Evolutionary conservation across 2,888 invertebrate species (phyloP).

Genomic region (Cataglyphis cursor): DNA sequence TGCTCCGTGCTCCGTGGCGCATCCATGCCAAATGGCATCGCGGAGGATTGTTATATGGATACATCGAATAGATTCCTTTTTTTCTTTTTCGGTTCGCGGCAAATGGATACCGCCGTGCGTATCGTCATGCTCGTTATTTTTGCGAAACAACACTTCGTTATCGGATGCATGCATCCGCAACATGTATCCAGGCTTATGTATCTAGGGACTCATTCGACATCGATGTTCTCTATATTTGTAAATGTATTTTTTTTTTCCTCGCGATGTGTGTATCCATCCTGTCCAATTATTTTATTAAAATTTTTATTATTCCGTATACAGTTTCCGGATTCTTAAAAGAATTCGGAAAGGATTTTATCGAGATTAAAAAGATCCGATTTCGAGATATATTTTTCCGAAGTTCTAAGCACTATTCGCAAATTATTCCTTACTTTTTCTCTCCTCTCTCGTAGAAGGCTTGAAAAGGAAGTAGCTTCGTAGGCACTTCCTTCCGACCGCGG

Average conservation of each 20-base stretch:
- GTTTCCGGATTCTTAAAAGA: neutral
- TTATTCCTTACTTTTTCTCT: constrained; percentile 14
- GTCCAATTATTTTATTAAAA: neutral
- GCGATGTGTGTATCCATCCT: too few species aligned
- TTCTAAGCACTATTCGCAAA: constrained; percentile 1
- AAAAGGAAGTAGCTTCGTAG: constrained; percentile 39
- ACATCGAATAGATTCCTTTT: constrained; percentile 8
- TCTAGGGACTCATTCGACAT: constrained; percentile 10
- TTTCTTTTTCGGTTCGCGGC: neutral
- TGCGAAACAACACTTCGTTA: constrained; percentile 48
- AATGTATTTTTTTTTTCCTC: constrained; percentile 6
- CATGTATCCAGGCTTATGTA: neutral
- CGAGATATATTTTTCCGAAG: constrained; percentile 10
- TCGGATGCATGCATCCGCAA: constrained; percentile 29
- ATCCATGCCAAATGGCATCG: constrained; percentile 38
- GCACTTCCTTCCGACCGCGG: constrained; percentile 43
- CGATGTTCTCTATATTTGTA: constrained; percentile 19
- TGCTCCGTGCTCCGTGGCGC: neutral
- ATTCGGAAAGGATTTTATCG: neutral
- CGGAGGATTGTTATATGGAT: constrained; percentile 15
- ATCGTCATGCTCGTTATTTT: constrained; percentile 48
- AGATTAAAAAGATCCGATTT: constrained; percentile 23
- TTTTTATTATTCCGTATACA: neutral
- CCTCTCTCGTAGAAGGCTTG: constrained; percentile 23
- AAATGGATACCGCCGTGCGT: constrained; percentile 33